Conservation (phyloP, 2,888 invertebrate genomes). For the Sphecodes monilicornis region DNA sequence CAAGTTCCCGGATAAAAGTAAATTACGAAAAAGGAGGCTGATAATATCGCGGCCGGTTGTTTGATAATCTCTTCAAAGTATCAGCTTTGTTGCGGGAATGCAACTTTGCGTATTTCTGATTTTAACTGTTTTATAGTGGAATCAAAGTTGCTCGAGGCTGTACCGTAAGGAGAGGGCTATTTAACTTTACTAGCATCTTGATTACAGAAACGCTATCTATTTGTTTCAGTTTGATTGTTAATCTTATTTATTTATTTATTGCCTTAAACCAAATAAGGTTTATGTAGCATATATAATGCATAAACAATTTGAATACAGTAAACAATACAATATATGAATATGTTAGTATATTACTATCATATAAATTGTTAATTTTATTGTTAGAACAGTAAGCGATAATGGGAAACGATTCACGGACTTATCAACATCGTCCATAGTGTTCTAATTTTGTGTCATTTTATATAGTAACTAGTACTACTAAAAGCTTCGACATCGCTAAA, state of each 20-base stretch:
- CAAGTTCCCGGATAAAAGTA: conserved; percentile 51
- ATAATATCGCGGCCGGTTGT: conserved; percentile 23
- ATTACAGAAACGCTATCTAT: neutral
- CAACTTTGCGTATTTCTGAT: conserved; percentile 7
- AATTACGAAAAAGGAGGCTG: conserved; percentile 38
- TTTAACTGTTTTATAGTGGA: neutral
- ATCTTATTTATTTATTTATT: too few species aligned
- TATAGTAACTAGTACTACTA: too few species aligned
- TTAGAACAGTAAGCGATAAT: neutral
- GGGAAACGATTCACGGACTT: too few species aligned
- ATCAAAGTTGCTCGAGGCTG: neutral
- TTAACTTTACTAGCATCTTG: neutral
- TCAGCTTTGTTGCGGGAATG: conserved; percentile 25
- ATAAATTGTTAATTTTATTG: neutral
- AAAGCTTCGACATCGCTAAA: too few species aligned
- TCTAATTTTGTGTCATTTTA: too few species aligned
- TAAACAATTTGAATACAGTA: too few species aligned
- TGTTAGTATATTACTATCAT: too few species aligned
- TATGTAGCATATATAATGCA: too few species aligned
- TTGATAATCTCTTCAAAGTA: conserved; percentile 48
- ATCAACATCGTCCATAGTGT: too few species aligned
- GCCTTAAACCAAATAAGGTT: too few species aligned
- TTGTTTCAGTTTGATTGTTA: neutral
- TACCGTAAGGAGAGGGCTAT: neutral
- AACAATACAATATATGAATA: too few species aligned